Percentiles rank a stretch among this genome's conserved stretches.
Evolutionary conservation across 64 coral and sea anemone genomes (phyloP).

Genomic region (Pocillopora verrucosa): DNA sequence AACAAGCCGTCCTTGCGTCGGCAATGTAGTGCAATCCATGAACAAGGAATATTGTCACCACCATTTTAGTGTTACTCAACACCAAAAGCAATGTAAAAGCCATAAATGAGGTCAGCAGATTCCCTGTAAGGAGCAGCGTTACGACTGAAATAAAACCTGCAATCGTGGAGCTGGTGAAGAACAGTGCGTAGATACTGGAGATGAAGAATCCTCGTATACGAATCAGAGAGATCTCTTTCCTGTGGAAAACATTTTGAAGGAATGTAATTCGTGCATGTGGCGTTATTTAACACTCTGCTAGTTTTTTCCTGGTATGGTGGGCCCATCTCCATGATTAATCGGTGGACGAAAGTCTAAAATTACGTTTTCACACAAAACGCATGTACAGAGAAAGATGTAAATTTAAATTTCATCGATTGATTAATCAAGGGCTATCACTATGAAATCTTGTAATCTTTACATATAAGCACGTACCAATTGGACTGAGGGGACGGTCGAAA

Average conservation of each 20-base stretch:
- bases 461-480: no score
- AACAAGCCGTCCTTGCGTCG: not conserved
- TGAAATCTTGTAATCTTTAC: no score
- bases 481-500: no score
- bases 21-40: not conserved
- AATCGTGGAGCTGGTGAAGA: not conserved
- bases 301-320: no score
- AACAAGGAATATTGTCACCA: not conserved
- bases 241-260: not conserved
- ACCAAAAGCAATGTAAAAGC: slow-evolving; percentile 54
- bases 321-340: no score
- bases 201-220: slow-evolving; percentile 23
- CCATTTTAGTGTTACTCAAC: not conserved
- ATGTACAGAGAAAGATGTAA: no score
- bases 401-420: no score
- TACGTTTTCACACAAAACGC: no score
- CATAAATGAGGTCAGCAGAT: slow-evolving; percentile 36
- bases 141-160: slow-evolving; percentile 31
- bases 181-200: slow-evolving; percentile 15
- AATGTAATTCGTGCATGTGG: not conserved
- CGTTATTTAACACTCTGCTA: no score
- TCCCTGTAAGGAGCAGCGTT: slow-evolving; percentile 42
- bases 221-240: slow-evolving; percentile 30
- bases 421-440: no score
- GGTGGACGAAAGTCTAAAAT: no score